These are phyloP conservation scores for Isoperla grammatica DNA, from an alignment of 2,888 invertebrate genomes.

Conservation along the genomic window DNA sequence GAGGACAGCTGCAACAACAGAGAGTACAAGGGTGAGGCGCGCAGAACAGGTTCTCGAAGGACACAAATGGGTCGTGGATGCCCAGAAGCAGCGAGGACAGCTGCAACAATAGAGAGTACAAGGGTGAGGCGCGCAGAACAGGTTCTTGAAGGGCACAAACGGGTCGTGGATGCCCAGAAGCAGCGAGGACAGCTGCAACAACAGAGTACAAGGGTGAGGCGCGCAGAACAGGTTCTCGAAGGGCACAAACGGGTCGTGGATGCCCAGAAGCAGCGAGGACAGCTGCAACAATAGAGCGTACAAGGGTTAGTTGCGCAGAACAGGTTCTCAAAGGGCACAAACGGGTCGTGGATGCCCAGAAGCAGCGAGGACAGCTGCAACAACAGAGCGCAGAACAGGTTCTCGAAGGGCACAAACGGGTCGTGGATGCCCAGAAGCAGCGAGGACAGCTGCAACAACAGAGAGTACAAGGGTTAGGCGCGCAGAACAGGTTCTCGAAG, in stretches of 20 bases:
- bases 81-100: slow-evolving; percentile 92
- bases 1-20: neutral
- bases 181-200: slow-evolving; percentile 77
- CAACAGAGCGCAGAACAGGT: slow-evolving; percentile 92
- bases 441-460: slow-evolving; percentile 79
- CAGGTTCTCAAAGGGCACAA: slow-evolving; percentile 97
- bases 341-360: slow-evolving; percentile 96
- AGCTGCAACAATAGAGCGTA: too few species aligned
- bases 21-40: too few species aligned
- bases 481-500: slow-evolving; percentile 96
- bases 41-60: slow-evolving; percentile 97
- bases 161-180: slow-evolving; percentile 97
- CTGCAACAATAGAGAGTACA: too few species aligned
- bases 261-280: slow-evolving; percentile 91
- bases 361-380: slow-evolving; percentile 90
- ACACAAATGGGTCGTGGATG: slow-evolving; percentile 97
- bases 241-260: slow-evolving; percentile 98
- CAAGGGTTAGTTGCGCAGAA: too few species aligned
- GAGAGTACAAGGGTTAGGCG: too few species aligned
- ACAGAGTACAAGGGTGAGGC: too few species aligned
- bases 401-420: slow-evolving; percentile 98
- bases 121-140: slow-evolving; percentile 92
- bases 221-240: slow-evolving; percentile 98
- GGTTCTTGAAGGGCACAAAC: slow-evolving; percentile 97
- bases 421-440: slow-evolving; percentile 96